Percentiles rank a stretch among this genome's conserved stretches.
These are phyloP conservation scores for Heteractis magnifica DNA, from an alignment of 92 coral and sea anemone species.

Conservation along the genomic window DNA sequence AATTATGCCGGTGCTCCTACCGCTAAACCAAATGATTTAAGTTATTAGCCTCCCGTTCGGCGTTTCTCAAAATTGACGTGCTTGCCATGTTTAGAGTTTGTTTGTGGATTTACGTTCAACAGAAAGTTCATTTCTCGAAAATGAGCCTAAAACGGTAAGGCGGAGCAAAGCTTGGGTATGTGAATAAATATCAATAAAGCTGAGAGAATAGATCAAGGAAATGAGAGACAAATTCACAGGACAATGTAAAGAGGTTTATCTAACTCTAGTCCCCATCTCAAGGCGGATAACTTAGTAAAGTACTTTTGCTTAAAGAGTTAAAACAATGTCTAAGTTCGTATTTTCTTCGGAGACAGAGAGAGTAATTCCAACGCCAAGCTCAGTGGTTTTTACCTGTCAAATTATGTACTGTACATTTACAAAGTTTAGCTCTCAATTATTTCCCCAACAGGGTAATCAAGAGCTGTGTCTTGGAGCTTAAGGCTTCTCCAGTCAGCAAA, in stretches of 20 bases:
- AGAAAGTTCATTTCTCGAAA: background rate
- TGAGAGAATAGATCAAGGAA: conserved; percentile 17
- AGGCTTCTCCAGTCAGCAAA: conserved; percentile 31
- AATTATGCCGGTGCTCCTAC: background rate
- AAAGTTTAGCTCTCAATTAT: background rate
- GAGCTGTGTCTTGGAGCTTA: conserved; percentile 38
- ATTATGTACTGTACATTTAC: background rate
- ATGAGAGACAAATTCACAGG: conserved; percentile 24
- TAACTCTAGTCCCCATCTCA: background rate
- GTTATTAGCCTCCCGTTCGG: background rate
- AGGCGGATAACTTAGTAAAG: conserved; percentile 26
- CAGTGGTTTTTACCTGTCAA: background rate
- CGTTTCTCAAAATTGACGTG: background rate
- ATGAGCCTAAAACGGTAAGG: conserved; percentile 24
- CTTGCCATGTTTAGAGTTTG: conserved; percentile 1
- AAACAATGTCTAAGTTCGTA: background rate
- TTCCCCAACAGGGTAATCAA: conserved; percentile 3
- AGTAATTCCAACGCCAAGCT: background rate
- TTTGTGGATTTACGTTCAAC: conserved; percentile 20
- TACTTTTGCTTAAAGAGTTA: background rate
- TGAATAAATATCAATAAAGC: conserved; percentile 4
- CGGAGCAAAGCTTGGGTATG: conserved; percentile 29
- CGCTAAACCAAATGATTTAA: background rate
- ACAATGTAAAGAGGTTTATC: conserved; percentile 39
- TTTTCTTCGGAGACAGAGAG: background rate